Conservation (phyloP, 2,113 vertebrate species). For the Actenoides hombroni region DNA sequence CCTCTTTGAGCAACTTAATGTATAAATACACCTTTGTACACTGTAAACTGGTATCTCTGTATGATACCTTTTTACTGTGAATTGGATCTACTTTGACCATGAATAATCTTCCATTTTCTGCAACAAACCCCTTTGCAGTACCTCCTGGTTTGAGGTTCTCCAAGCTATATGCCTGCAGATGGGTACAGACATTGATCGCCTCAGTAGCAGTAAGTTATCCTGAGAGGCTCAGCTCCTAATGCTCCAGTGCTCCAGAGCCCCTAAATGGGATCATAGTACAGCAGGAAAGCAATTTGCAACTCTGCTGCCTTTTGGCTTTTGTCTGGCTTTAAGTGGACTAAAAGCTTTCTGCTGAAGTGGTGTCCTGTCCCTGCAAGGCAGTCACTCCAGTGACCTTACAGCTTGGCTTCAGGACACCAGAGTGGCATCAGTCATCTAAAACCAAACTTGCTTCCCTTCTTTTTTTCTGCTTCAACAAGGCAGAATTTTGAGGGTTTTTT, state of each 20-base stretch:
- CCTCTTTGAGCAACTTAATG: neutral
- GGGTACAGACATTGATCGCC: neutral
- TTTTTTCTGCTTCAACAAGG: neutral
- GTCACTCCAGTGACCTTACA: neutral
- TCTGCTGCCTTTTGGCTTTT: neutral
- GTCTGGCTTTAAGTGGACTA: neutral
- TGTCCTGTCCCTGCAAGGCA: neutral
- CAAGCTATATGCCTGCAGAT: neutral
- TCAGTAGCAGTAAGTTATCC: neutral
- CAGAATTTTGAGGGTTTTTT: neutral
- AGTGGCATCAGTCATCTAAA: neutral
- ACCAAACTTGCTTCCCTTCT: neutral
- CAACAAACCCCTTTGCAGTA: neutral
- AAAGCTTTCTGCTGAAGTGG: neutral
- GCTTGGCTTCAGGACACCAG: neutral
- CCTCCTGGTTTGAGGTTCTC: neutral
- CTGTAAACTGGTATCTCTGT: neutral
- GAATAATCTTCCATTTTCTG: neutral
- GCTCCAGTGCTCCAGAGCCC: neutral
- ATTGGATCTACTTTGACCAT: neutral
- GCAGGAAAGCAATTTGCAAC: neutral
- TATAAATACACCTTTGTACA: neutral
- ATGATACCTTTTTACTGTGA: fast-evolving
- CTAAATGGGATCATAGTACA: neutral
- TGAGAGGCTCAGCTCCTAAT: neutral